Evolutionary conservation across 2,113 vertebrate genomes (phyloP).

Genomic region (Promerops cafer): DNA sequence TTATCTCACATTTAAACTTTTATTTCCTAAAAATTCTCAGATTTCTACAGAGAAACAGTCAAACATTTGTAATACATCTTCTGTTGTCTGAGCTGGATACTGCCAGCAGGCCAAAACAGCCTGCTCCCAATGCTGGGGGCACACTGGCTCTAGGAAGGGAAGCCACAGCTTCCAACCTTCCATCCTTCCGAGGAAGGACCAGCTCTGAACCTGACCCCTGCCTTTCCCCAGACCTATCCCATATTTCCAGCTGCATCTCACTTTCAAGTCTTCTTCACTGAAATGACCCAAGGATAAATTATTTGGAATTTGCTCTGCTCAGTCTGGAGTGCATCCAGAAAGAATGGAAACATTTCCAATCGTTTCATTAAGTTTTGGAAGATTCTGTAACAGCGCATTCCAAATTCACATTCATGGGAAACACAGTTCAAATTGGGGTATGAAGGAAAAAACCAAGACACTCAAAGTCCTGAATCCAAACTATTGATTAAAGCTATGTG

Average conservation of each 20-base stretch:
- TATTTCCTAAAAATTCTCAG: not conserved
- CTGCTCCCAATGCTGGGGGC: not conserved
- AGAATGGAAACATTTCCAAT: not conserved
- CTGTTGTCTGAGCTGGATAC: not conserved
- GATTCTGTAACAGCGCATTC: not conserved
- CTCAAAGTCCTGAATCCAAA: not conserved
- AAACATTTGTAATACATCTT: not conserved
- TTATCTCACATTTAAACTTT: not conserved
- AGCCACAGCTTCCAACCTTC: not conserved
- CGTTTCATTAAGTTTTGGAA: not conserved
- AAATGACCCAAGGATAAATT: not conserved
- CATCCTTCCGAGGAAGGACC: not conserved
- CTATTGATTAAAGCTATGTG: not conserved
- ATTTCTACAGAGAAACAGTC: not conserved
- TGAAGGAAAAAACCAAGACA: not conserved
- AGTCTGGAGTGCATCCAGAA: not conserved
- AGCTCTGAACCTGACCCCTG: not conserved
- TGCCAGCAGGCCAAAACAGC: not conserved
- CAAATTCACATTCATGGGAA: not conserved
- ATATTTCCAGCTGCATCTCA: not conserved
- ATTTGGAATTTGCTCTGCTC: not conserved
- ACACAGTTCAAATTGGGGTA: not conserved
- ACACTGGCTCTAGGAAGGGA: not conserved
- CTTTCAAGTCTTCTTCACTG: not conserved
- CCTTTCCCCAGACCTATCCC: not conserved